Conservation (phyloP, 2,113 vertebrate genomes). For the Erythrolamprus reginae region DNA sequence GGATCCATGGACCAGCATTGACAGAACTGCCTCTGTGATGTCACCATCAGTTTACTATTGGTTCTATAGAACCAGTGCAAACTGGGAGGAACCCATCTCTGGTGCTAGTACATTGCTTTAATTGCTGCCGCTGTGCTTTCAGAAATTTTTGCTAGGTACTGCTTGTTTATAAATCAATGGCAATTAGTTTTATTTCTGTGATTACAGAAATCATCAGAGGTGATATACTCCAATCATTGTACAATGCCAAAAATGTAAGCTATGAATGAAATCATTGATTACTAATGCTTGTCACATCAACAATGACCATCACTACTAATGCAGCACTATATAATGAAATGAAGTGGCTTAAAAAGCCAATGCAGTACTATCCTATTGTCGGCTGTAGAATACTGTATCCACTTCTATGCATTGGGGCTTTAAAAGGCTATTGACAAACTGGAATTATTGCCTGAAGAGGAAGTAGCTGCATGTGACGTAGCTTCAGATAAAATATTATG, state of each 20-base stretch:
- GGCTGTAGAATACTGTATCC: not conserved
- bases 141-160: not conserved
- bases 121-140: not conserved
- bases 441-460: not conserved
- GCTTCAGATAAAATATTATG: not conserved
- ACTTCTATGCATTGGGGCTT: not conserved
- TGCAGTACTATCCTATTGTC: not conserved
- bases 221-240: not conserved
- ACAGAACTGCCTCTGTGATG: no score
- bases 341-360: not conserved
- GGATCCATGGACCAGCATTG: no score
- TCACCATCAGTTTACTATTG: no score
- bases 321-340: not conserved
- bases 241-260: not conserved
- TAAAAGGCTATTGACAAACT: not conserved
- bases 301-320: not conserved
- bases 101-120: not conserved
- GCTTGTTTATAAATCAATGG: not conserved
- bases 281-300: not conserved
- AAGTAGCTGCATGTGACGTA: not conserved
- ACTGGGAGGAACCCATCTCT: no score
- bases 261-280: not conserved
- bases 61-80: no score
- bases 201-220: not conserved
- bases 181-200: not conserved